Conservation (phyloP, 2,888 invertebrate species). For the Zhengitettix transpicula region DNA sequence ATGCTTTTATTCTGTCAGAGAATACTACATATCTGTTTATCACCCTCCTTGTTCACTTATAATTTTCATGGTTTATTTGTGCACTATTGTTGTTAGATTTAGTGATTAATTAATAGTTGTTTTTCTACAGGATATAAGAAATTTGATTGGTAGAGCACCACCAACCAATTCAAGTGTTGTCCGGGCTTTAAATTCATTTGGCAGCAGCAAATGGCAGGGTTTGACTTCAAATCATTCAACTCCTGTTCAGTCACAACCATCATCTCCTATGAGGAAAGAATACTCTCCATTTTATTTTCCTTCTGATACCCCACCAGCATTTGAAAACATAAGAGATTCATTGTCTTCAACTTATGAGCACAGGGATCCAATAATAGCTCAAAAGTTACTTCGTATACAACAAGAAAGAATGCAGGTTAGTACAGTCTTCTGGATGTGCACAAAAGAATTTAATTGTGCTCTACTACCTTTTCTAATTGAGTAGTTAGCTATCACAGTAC, state of each 20-base stretch:
- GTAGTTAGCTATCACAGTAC: no score
- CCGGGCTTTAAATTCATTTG: constrained; percentile 39
- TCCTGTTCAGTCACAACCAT: constrained; percentile 41
- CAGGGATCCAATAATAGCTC: constrained; percentile 4
- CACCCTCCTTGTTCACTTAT: no score
- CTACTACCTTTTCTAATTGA: no score
- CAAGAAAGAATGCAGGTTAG: constrained; percentile 25
- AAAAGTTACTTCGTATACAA: constrained; percentile 12
- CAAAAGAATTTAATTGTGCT: no score
- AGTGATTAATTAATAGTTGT: background rate
- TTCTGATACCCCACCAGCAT: constrained; percentile 9
- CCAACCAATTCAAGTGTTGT: constrained; percentile 46
- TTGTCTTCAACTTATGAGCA: background rate
- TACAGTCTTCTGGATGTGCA: background rate
- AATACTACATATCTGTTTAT: no score
- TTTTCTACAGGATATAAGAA: constrained; percentile 23
- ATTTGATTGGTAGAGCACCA: constrained; percentile 24
- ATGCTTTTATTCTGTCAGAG: no score
- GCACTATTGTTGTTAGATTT: no score
- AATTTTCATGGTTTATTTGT: no score
- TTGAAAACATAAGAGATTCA: background rate
- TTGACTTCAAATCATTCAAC: constrained; percentile 22
- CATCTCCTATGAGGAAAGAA: constrained; percentile 51
- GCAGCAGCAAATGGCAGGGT: constrained; percentile 20
- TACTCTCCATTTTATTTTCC: constrained; percentile 35